phyloP scores from a whole-genome alignment of 2,113 vertebrate genomes.

The Microtus pennsylvanicus region DNA sequence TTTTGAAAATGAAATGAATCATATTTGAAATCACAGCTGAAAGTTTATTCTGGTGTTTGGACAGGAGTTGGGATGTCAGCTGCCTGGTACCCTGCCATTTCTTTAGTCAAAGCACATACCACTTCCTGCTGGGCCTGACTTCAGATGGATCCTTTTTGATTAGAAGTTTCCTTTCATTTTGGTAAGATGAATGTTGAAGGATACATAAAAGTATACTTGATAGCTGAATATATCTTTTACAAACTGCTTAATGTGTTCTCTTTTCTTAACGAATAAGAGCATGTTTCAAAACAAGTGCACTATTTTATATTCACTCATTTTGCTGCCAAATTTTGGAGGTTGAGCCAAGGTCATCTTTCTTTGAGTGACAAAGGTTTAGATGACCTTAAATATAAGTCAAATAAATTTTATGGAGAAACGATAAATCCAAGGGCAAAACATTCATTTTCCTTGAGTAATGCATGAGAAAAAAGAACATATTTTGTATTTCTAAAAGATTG shows the following conservation, averaged over 20 bases:
- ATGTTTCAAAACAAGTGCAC: conserved; percentile 31
- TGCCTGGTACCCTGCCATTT: conserved; percentile 20
- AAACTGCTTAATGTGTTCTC: conserved; percentile 47
- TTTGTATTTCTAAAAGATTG: background rate
- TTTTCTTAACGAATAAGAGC: conserved; percentile 61
- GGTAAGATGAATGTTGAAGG: conserved; percentile 63
- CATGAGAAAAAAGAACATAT: background rate
- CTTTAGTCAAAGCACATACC: conserved; percentile 14
- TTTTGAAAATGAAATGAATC: conserved; percentile 41
- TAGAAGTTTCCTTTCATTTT: conserved; percentile 70
- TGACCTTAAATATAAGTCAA: conserved; percentile 22
- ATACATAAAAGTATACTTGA: conserved; percentile 64
- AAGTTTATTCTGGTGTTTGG: background rate
- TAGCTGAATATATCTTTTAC: conserved; percentile 40
- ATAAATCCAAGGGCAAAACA: background rate
- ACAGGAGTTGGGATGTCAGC: background rate
- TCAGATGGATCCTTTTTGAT: conserved; percentile 65
- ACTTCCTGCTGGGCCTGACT: conserved; percentile 1
- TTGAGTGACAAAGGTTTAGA: background rate
- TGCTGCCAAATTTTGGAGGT: conserved; percentile 17
- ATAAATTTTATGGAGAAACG: background rate
- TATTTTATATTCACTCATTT: conserved; percentile 33
- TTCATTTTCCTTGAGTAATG: background rate
- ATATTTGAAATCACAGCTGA: conserved; percentile 42
- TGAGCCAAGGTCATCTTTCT: conserved; percentile 6